Conservation (phyloP, 2,113 vertebrate genomes). For the Natator depressus region DNA sequence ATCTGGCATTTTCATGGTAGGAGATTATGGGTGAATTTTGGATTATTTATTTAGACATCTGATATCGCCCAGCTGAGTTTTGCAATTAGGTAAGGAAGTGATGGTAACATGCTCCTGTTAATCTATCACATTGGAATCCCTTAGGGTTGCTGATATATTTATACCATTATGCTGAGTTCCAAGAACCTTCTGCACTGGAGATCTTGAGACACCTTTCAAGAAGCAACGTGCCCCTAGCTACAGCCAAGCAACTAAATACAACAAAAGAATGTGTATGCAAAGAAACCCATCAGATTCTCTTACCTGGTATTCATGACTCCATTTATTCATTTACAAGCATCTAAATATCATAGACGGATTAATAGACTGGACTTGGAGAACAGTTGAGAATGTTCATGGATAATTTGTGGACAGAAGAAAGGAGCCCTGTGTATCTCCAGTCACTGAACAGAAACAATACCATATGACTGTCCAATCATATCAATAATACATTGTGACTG, state of each 20-base stretch:
- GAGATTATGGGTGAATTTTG: background rate
- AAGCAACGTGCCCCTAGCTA: background rate
- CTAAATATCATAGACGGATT: background rate
- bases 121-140: background rate
- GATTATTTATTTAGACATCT: background rate
- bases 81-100: background rate
- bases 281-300: background rate
- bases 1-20: background rate
- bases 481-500: background rate
- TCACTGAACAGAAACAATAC: slow-evolving; percentile 1
- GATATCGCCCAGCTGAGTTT: background rate
- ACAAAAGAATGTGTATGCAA: background rate
- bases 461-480: background rate
- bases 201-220: background rate
- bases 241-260: background rate
- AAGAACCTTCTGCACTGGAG: background rate
- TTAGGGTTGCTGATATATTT: background rate
- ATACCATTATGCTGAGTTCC: background rate
- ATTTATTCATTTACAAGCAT: background rate
- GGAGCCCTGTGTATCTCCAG: background rate
- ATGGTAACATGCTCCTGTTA: background rate
- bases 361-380: slow-evolving; percentile 4
- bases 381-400: background rate
- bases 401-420: slow-evolving; percentile 1
- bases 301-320: background rate